Evolutionary conservation across 37 sponge, comb jelly and placozoan genomes (phyloP).

Genomic region (Halisarca cf. caerulea): DNA sequence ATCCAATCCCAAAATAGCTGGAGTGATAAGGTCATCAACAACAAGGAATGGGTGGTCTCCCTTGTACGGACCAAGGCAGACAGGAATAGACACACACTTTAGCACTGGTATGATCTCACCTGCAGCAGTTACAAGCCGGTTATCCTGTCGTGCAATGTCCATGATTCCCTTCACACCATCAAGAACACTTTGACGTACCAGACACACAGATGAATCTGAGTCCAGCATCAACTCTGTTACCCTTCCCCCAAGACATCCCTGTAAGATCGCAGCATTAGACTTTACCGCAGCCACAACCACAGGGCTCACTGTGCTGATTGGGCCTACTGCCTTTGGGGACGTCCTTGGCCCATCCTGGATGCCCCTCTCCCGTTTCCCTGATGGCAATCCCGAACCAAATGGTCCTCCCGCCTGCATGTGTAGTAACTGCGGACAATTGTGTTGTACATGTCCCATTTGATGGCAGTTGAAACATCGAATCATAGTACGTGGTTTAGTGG

Average conservation of each 20-base stretch:
- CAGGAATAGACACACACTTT: too few relatives aligned
- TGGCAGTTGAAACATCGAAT: not conserved
- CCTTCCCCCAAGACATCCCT: conserved; percentile 49
- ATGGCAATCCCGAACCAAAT: conserved; percentile 19
- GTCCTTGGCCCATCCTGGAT: too few relatives aligned
- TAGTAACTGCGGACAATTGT: conserved; percentile 24
- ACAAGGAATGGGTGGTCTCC: conserved; percentile 43
- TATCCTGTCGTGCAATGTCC: too few relatives aligned
- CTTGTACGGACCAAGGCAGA: conserved; percentile 18
- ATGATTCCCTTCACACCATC: too few relatives aligned
- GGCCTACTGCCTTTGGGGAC: too few relatives aligned
- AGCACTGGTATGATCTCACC: too few relatives aligned
- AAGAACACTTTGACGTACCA: not conserved
- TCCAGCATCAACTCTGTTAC: not conserved
- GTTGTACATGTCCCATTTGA: conserved; percentile 3
- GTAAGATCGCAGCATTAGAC: too few relatives aligned
- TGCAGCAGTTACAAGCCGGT: too few relatives aligned
- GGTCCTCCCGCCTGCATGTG: conserved; percentile 18
- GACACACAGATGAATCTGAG: conserved; percentile 18
- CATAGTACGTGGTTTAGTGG: too few relatives aligned
- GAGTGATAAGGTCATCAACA: conserved; percentile 38
- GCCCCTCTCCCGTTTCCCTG: too few relatives aligned
- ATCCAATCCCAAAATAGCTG: conserved; percentile 56
- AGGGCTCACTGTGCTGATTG: too few relatives aligned
- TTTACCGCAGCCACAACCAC: too few relatives aligned